Evolutionary conservation across 2,888 invertebrate genomes (phyloP).

Genomic region (Nesidiocoris tenuis): DNA sequence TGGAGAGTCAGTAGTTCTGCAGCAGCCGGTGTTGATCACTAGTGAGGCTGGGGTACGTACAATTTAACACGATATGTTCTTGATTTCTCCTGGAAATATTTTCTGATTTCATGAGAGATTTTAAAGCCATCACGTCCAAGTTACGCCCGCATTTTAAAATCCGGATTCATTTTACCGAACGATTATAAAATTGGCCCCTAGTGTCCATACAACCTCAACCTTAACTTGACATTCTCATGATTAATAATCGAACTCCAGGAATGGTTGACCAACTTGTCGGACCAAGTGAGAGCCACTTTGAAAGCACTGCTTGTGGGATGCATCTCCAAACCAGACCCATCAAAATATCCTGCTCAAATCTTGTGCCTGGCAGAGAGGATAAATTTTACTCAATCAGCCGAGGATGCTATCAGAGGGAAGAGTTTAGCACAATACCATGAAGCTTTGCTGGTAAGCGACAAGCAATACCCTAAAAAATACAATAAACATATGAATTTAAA

Average conservation of each 20-base stretch:
- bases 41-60: conserved; percentile 74
- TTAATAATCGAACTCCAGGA: conserved; percentile 58
- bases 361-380: conserved; percentile 82
- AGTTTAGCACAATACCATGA: conserved; percentile 26
- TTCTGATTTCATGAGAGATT: no score
- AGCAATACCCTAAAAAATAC: no score
- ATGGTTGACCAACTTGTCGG: conserved; percentile 78
- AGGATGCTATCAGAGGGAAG: conserved; percentile 68
- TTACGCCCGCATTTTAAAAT: no score
- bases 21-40: conserved; percentile 68
- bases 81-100: neutral
- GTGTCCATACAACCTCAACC: no score
- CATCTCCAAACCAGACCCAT: conserved; percentile 60
- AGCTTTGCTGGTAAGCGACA: conserved; percentile 26
- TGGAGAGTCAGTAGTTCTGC: conserved; percentile 71
- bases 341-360: conserved; percentile 72
- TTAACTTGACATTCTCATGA: no score
- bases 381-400: conserved; percentile 79
- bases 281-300: conserved; percentile 77
- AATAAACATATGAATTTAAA: no score
- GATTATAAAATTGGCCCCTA: no score
- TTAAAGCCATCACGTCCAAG: no score
- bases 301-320: conserved; percentile 67
- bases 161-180: no score
- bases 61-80: neutral